Evolutionary conservation across 2,113 vertebrate species (phyloP).

Genomic region (Phalacrocorax carbo): DNA sequence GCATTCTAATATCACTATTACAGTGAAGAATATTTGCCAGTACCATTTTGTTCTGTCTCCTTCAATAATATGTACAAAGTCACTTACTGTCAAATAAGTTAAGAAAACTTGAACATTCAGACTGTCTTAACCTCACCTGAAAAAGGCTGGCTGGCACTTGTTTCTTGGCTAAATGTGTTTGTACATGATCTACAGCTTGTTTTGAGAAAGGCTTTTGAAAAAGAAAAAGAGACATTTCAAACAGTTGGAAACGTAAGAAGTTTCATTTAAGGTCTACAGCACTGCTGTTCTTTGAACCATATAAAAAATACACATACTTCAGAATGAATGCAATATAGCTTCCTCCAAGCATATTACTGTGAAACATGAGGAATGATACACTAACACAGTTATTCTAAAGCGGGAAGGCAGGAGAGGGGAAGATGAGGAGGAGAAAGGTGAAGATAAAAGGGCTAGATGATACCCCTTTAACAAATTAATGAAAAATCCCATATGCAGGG

Average conservation of each 20-base stretch:
- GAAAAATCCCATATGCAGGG: not conserved
- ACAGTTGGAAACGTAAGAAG: not conserved
- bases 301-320: accelerated
- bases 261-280: not conserved
- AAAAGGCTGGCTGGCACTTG: constrained; percentile 91
- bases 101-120: not conserved
- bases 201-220: constrained; percentile 89
- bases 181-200: constrained; percentile 93
- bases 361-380: not conserved
- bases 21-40: not conserved
- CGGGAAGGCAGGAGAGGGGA: not conserved
- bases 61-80: not conserved
- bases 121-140: constrained; percentile 81
- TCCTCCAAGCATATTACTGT: accelerated
- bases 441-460: not conserved
- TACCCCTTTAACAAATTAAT: not conserved
- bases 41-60: not conserved
- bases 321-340: not conserved
- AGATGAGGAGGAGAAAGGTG: not conserved
- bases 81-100: not conserved
- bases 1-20: not conserved
- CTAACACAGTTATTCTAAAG: not conserved
- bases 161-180: constrained; percentile 91
- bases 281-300: not conserved
- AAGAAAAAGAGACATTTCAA: constrained; percentile 20